phyloP scores from a whole-genome alignment of 2,113 vertebrate genomes.

The Aplodontia rufa region DNA sequence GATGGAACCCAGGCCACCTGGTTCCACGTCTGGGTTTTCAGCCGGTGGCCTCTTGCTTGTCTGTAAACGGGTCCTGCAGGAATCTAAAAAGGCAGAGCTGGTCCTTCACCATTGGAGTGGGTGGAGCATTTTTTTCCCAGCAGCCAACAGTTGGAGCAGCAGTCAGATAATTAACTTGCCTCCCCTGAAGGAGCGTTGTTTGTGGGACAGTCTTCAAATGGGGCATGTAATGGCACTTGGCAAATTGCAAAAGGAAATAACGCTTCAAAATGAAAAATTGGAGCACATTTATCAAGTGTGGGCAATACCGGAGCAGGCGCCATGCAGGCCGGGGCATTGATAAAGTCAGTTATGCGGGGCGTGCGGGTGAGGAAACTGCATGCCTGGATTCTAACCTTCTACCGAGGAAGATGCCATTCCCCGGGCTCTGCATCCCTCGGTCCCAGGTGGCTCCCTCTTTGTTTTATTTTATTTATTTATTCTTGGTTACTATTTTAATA shows the following conservation, averaged over 20 bases:
- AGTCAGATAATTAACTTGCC: constrained; percentile 38
- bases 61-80: not conserved
- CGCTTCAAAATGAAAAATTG: constrained; percentile 78
- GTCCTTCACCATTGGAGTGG: not conserved
- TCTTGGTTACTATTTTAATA: not conserved
- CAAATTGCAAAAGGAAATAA: constrained; percentile 75
- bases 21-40: not conserved
- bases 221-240: constrained; percentile 53
- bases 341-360: not conserved
- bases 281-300: constrained; percentile 71
- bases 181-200: constrained; percentile 65
- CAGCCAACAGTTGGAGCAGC: constrained; percentile 26
- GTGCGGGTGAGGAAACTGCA: not conserved
- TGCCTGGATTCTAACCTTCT: constrained; percentile 44
- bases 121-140: not conserved
- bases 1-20: not conserved
- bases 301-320: not conserved
- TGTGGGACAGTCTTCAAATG: constrained; percentile 62
- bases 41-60: fast-evolving
- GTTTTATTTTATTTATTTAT: not conserved
- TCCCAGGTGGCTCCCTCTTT: not conserved
- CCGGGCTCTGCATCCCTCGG: not conserved
- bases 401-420: not conserved
- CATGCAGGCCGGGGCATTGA: constrained; percentile 39
- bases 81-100: not conserved